Evolutionary conservation across 1,140 invertebrate genomes (phyloP).

Genomic region (Vanessa tameamea): DNA sequence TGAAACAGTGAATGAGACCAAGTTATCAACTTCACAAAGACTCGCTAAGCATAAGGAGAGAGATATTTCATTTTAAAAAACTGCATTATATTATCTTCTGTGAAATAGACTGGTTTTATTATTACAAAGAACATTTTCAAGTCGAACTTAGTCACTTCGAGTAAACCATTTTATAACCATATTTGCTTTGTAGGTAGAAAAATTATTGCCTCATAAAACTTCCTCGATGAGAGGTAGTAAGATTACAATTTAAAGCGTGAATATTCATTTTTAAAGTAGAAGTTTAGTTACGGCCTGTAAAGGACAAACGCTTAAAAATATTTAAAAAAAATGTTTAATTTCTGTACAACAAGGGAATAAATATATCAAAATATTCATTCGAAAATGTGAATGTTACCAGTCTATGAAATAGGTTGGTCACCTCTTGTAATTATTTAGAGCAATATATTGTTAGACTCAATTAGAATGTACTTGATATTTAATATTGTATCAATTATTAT

Average conservation of each 20-base stretch:
- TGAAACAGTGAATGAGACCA: slow-evolving; percentile 4
- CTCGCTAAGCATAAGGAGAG: neutral
- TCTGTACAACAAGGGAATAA: too few relatives aligned
- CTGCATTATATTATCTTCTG: slow-evolving; percentile 2
- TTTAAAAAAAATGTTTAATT: too few relatives aligned
- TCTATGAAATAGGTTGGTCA: too few relatives aligned
- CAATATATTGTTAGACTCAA: too few relatives aligned
- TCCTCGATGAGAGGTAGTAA: slow-evolving; percentile 1
- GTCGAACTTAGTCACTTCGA: slow-evolving; percentile 6
- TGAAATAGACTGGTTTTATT: slow-evolving; percentile 4
- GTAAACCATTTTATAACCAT: neutral
- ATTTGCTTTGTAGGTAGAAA: slow-evolving; percentile 8
- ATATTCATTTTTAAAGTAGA: neutral
- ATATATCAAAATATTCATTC: too few relatives aligned
- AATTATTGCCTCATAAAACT: slow-evolving; percentile 17
- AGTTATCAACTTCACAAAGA: slow-evolving; percentile 14
- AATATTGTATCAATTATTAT: too few relatives aligned
- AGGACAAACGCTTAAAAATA: too few relatives aligned
- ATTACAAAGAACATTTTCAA: slow-evolving; percentile 1
- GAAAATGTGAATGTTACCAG: too few relatives aligned
- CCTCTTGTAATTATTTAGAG: too few relatives aligned
- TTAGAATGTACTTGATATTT: too few relatives aligned
- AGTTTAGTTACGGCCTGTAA: too few relatives aligned
- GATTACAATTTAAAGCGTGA: neutral
- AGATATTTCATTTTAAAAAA: slow-evolving; percentile 12